These are phyloP conservation scores for Astropecten irregularis DNA, from an alignment of 53 echinoderm and acorn worm species.

Conservation along the genomic window DNA sequence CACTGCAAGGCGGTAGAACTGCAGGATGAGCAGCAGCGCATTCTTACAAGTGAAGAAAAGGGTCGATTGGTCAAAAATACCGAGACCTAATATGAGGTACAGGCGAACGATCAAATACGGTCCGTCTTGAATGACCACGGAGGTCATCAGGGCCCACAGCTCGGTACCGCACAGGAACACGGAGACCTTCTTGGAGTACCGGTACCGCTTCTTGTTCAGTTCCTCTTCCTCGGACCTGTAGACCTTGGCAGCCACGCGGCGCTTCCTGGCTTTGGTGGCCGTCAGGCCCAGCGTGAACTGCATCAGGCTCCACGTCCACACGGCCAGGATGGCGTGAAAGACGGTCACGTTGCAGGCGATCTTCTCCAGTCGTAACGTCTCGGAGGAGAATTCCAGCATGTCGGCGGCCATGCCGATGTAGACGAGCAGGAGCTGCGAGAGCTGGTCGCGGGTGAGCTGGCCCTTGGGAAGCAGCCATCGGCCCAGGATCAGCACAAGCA, in stretches of 20 bases:
- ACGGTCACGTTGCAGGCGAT: conserved; percentile 70
- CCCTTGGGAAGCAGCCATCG: conserved; percentile 91
- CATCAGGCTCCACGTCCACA: conserved; percentile 89
- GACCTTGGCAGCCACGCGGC: conserved; percentile 67
- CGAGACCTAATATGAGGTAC: conserved; percentile 84
- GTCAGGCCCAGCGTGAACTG: conserved; percentile 91
- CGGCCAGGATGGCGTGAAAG: conserved; percentile 69
- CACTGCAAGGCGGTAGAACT: conserved; percentile 84
- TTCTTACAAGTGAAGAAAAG: conserved; percentile 99
- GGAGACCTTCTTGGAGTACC: conserved; percentile 36
- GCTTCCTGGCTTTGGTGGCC: conserved; percentile 78
- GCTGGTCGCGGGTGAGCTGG: conserved; percentile 87
- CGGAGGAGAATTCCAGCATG: conserved; percentile 91
- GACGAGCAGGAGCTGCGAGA: conserved; percentile 90
- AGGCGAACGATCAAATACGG: conserved; percentile 81
- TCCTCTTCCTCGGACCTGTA: conserved; percentile 49
- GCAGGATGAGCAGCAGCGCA: conserved; percentile 77
- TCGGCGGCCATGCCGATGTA: conserved; percentile 99
- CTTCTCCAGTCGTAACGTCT: conserved; percentile 72
- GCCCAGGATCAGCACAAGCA: conserved; percentile 84
- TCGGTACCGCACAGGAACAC: conserved; percentile 85
- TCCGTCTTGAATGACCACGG: conserved; percentile 83
- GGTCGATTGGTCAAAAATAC: conserved; percentile 79
- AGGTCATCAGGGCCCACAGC: conserved; percentile 87
- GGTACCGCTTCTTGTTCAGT: conserved; percentile 17